Evolutionary conservation across 2,888 invertebrate genomes (phyloP), one percentile per base, ranked within the genome.

Genomic region (Lycophotia porphyrea): DNA sequence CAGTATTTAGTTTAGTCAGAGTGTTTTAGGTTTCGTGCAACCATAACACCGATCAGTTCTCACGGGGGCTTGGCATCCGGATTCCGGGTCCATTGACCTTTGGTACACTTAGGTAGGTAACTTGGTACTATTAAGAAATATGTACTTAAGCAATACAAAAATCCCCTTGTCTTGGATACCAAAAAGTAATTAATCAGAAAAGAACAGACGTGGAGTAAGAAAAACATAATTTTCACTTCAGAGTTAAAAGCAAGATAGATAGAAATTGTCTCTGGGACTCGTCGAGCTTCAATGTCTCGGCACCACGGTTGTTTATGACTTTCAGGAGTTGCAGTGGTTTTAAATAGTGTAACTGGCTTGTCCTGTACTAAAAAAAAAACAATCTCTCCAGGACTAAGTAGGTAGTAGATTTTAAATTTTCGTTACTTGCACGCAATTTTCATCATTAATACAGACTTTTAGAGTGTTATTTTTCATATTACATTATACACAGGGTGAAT

Each of bases 51-150:
- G 84, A 71, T 67, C 60, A 71, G 47, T 75, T 84, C 86, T 83
- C 83, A 84, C 84, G 79, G 49, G 61, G 86, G 83, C 74, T 49
- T 58, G 64, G 84, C 67, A 67, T 86, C 86, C 86, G 83, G 74
- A 74, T 84, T 84, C 64, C 61, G 58, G 31, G 74, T 60, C 69
- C 63, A 78, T 71, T 78, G 79, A 86, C 86, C 86, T 83, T 85
- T 82, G 68, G 39, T 61, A 60, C 27, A 61, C 58, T 64, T 58
- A 18, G n/a, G 44, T 47, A 36, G 27, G 21, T n/a, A n/a, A n/a
- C n/a, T n/a, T n/a, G n/a, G n/a, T 63, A 39, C 34, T 39, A 80
- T 80, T 74, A 39, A 42, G 42, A 42, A 55, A 47, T 67, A 36
- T n/a, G 36, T 34, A 76, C 31, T 61, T 80, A 27, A 24, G 73